Conservation (phyloP, 92 coral and sea anemone genomes). For the Epizoanthus illoricatus region DNA sequence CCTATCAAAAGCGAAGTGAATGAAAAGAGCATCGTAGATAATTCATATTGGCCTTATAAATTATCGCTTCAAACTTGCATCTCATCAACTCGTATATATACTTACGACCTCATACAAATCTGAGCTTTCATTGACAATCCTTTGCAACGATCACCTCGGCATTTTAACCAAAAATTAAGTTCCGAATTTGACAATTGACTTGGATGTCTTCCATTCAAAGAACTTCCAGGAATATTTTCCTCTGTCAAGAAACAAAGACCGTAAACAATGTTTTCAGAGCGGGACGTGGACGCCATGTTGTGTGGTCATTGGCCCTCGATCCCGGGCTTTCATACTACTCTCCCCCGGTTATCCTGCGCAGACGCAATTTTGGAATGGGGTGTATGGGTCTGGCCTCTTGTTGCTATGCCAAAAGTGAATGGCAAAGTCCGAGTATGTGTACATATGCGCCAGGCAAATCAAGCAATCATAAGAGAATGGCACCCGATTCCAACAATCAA, state of each 20-base stretch:
- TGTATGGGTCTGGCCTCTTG: too few species aligned
- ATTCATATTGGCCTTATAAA: too few species aligned
- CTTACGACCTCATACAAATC: conserved; percentile 14
- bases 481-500: conserved; percentile 6
- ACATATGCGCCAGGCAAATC: conserved; percentile 7
- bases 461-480: background rate
- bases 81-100: background rate
- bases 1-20: background rate
- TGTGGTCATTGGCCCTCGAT: conserved; percentile 27
- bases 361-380: conserved; percentile 31
- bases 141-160: conserved; percentile 47
- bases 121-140: conserved; percentile 54
- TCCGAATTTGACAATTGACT: conserved; percentile 36
- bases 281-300: background rate
- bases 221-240: conserved; percentile 51
- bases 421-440: background rate
- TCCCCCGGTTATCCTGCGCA: conserved; percentile 18
- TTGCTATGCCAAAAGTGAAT: background rate
- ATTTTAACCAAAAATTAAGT: conserved; percentile 49
- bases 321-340: conserved; percentile 30
- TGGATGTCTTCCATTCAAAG: conserved; percentile 45
- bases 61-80: too few species aligned
- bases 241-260: conserved; percentile 46
- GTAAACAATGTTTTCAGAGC: conserved; percentile 7
- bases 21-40: too few species aligned